Evolutionary conservation across 1,140 invertebrate genomes (phyloP).

Genomic region (Drosophila simulans): DNA sequence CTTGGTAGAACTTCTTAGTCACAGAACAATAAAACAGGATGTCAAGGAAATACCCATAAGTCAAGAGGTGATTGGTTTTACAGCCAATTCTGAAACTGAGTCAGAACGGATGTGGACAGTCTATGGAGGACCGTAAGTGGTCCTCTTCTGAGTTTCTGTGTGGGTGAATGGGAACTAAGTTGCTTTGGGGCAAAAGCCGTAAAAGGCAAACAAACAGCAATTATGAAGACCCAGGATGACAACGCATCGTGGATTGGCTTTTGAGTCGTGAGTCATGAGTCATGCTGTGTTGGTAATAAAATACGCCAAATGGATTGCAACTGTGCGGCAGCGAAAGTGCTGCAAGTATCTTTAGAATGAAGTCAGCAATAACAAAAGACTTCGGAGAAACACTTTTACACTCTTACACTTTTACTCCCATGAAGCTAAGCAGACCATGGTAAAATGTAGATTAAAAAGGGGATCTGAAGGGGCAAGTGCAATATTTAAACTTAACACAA

Average conservation of each 20-base stretch:
- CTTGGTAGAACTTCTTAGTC: slow-evolving; percentile 1
- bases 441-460: not conserved
- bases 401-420: slow-evolving; percentile 33
- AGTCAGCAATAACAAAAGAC: slow-evolving; percentile 16
- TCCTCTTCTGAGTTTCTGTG: slow-evolving; percentile 6
- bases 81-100: slow-evolving; percentile 7
- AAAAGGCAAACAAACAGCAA: slow-evolving; percentile 36
- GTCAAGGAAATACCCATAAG: no score
- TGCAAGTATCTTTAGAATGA: slow-evolving; percentile 32
- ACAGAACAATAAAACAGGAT: not conserved
- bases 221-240: slow-evolving; percentile 56
- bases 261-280: slow-evolving; percentile 43
- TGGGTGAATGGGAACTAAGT: slow-evolving; percentile 48
- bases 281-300: slow-evolving; percentile 52
- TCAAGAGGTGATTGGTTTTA: not conserved
- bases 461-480: slow-evolving; percentile 46
- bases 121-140: slow-evolving; percentile 10
- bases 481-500: slow-evolving; percentile 65
- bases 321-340: slow-evolving; percentile 36
- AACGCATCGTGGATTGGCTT: slow-evolving; percentile 32
- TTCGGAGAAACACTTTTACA: slow-evolving; percentile 39
- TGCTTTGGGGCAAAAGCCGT: slow-evolving; percentile 42
- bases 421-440: slow-evolving; percentile 40
- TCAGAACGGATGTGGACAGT: slow-evolving; percentile 34
- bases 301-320: slow-evolving; percentile 20